These are phyloP conservation scores for Amphiprion percula DNA, from an alignment of 2,113 vertebrate genomes.

Conservation along the genomic window DNA sequence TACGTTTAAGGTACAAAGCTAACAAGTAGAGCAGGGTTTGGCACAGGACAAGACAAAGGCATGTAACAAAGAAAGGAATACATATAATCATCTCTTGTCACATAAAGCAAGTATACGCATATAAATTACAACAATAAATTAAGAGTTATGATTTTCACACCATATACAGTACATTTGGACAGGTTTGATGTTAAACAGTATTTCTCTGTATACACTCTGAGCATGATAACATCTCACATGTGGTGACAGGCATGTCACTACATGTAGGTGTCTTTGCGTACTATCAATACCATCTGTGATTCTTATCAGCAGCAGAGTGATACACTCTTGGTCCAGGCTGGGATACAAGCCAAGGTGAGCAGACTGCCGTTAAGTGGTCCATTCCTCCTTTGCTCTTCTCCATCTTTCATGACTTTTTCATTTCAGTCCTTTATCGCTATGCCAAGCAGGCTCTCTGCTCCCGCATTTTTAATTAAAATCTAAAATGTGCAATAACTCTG, in stretches of 20 bases:
- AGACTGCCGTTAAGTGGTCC: constrained; percentile 57
- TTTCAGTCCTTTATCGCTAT: constrained; percentile 75
- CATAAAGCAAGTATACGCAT: neutral
- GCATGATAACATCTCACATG: constrained; percentile 39
- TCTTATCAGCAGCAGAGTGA: constrained; percentile 62
- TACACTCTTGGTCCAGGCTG: constrained; percentile 55
- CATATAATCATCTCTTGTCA: neutral
- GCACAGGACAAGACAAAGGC: neutral
- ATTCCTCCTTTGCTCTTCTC: constrained; percentile 63
- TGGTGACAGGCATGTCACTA: constrained; percentile 58
- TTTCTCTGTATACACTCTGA: constrained; percentile 26
- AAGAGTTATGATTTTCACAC: neutral
- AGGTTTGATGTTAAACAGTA: constrained; percentile 17
- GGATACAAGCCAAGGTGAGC: constrained; percentile 59
- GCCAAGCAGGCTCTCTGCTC: constrained; percentile 67
- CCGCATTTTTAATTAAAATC: constrained; percentile 83
- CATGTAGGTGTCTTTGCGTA: constrained; percentile 48
- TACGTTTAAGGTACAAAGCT: neutral
- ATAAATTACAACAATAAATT: neutral
- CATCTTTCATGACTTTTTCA: constrained; percentile 80
- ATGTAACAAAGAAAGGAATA: neutral
- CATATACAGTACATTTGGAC: neutral
- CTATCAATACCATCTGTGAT: constrained; percentile 69
- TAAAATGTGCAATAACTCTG: constrained; percentile 76
- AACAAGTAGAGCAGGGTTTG: neutral